phyloP scores from a whole-genome alignment of 1,140 invertebrate genomes.

The Cephus cinctus region DNA sequence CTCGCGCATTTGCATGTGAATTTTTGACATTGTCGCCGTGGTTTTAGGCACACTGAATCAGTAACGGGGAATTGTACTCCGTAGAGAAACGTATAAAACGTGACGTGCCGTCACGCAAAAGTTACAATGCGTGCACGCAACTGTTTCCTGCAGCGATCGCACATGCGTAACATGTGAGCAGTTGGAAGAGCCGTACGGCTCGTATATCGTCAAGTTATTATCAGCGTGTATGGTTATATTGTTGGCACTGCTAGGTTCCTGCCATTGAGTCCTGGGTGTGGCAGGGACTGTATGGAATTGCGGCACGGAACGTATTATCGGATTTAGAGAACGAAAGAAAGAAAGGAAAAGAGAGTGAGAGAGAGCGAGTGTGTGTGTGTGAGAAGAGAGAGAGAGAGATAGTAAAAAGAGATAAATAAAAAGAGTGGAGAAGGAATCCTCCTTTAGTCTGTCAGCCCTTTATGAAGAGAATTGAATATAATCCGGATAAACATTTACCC shows the following conservation, averaged over 20 bases:
- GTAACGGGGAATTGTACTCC: too few relatives aligned
- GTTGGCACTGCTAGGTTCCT: constrained; percentile 1
- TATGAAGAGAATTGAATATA: too few relatives aligned
- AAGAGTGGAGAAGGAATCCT: not conserved
- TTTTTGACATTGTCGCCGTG: too few relatives aligned
- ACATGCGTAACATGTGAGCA: constrained; percentile 24
- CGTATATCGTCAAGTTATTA: constrained; percentile 28
- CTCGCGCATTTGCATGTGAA: too few relatives aligned
- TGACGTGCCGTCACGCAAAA: constrained; percentile 14
- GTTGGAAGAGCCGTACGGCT: too few relatives aligned
- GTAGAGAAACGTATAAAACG: too few relatives aligned
- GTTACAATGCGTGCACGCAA: constrained; percentile 12
- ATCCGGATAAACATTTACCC: too few relatives aligned
- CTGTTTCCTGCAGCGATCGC: constrained; percentile 24
- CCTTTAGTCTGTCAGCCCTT: too few relatives aligned
- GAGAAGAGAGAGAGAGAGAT: not conserved
- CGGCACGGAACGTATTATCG: constrained; percentile 15
- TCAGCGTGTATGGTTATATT: constrained; percentile 5
- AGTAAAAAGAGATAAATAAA: not conserved
- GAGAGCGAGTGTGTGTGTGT: not conserved
- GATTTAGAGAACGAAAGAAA: constrained; percentile 10
- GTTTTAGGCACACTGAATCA: too few relatives aligned
- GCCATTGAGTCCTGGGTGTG: constrained; percentile 13
- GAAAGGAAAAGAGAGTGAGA: not conserved
- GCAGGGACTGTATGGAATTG: constrained; percentile 11